Base-by-base conservation (phyloP, 2,888 invertebrate species). In the Brassicogethes aeneus region DNA sequence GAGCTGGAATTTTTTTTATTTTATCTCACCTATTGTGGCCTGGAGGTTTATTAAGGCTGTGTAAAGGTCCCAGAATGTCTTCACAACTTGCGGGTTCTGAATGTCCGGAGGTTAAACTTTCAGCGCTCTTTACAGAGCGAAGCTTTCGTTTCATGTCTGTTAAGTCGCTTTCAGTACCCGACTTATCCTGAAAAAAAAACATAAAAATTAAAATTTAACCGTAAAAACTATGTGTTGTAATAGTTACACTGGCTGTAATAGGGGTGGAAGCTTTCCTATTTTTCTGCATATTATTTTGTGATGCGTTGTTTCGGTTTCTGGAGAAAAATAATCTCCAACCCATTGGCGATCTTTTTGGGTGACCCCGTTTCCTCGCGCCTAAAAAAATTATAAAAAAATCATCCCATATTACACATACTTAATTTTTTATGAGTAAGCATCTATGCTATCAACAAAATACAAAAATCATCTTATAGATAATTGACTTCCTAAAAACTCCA, bases 281-380 rank as follows among this genome's bases (percentile, higher is more conserved):
- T 60, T 72, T 56, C 51, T 64, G 45, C 54, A 66, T 44, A 52
- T 60, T 60, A 8, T 57, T 57, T 39, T 66, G 66, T 2, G 65
- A 58, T n/a, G n/a, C n/a, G n/a, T 50, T 73, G 47, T 71, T 72
- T 41, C 75, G 70, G 47, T 64, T 69, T 51, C 75, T 72, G 0
- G 66, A 60, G 69, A 89, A 90, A 48, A 91, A 75, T 1, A 85
- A 82, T 43, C 85, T 77, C 88, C 90, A 88, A 8, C 87, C 86
- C 0, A 74, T 72, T 5, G 83, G 79, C 0, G 83, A 83, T 1
- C 84, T 72, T 63, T 84, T 84, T 5, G 73, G 70, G 30, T 79
- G 64, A 1, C 76, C 76, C 2, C 82, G 72, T 53, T 82, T 82
- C 37, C 76, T 53, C 48, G 64, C 41, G 65, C 74, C 73, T 60